These are phyloP conservation scores for Drosophila nikananu DNA, from an alignment of 1,140 invertebrate genomes.

Conservation along the genomic window DNA sequence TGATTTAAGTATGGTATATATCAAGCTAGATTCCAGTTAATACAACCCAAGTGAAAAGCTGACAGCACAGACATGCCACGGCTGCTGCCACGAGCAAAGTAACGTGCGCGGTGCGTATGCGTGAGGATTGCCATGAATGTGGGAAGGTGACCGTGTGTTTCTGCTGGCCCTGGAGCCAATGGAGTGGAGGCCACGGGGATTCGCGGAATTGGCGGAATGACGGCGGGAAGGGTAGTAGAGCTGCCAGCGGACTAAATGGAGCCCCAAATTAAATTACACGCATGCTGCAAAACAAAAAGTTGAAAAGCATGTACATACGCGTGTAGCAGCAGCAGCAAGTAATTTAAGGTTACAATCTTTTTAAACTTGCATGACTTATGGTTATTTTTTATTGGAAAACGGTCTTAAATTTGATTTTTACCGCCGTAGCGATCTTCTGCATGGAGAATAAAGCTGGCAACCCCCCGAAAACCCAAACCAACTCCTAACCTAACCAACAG, in stretches of 20 bases:
- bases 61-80: not conserved
- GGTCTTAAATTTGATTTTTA: no score
- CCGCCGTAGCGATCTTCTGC: no score
- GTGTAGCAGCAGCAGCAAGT: not conserved
- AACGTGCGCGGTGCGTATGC: constrained; percentile 29
- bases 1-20: not conserved
- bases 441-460: no score
- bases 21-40: not conserved
- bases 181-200: not conserved
- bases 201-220: not conserved
- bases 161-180: constrained; percentile 16
- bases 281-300: constrained; percentile 26
- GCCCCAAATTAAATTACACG: constrained; percentile 47
- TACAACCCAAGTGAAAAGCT: no score
- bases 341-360: not conserved
- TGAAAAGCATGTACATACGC: constrained; percentile 11
- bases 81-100: constrained; percentile 21
- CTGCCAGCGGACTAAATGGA: constrained; percentile 24
- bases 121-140: constrained; percentile 3
- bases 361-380: no score
- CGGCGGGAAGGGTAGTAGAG: not conserved
- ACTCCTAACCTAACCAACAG: no score
- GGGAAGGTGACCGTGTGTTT: constrained; percentile 19
- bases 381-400: no score
- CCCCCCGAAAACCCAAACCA: no score